phyloP scores from a whole-genome alignment of 2,888 invertebrate species.

The Pasiphila rectangulata region DNA sequence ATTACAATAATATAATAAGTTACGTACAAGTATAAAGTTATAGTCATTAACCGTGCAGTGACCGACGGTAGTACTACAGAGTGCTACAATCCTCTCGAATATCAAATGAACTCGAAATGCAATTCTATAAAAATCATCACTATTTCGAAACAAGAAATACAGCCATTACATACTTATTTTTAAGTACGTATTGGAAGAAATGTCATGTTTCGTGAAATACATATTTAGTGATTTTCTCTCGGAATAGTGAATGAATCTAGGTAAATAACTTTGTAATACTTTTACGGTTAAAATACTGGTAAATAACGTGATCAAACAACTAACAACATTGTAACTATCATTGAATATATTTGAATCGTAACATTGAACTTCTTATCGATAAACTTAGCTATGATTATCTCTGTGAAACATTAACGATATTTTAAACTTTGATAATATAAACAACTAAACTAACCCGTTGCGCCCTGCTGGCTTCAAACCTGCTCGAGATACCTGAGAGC shows the following conservation, averaged over 20 bases:
- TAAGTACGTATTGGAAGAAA: too few relatives aligned
- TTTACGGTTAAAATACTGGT: conserved; percentile 9
- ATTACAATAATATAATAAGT: conserved; percentile 26
- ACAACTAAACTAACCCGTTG: conserved; percentile 5
- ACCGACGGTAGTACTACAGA: conserved; percentile 48
- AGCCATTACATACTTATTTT: too few relatives aligned
- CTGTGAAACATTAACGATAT: conserved; percentile 4
- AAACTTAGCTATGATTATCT: conserved; percentile 6
- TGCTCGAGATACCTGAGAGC: too few relatives aligned
- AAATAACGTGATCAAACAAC: conserved; percentile 13
- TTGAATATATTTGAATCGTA: conserved; percentile 12
- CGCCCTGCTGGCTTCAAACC: background rate
- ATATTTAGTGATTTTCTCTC: too few relatives aligned
- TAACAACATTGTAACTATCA: conserved; percentile 17
- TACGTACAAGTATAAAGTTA: conserved; percentile 30
- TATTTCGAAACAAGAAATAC: background rate
- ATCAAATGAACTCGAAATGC: conserved; percentile 16
- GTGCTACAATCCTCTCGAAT: conserved; percentile 58
- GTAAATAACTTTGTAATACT: too few relatives aligned
- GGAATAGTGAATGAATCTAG: too few relatives aligned
- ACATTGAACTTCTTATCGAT: conserved; percentile 15
- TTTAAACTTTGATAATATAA: conserved; percentile 5
- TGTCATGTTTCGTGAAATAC: background rate
- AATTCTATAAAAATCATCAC: conserved; percentile 28
- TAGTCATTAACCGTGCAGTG: conserved; percentile 51